Base-by-base conservation (phyloP, 2,888 invertebrate species). In the Zelleria hepariella region DNA sequence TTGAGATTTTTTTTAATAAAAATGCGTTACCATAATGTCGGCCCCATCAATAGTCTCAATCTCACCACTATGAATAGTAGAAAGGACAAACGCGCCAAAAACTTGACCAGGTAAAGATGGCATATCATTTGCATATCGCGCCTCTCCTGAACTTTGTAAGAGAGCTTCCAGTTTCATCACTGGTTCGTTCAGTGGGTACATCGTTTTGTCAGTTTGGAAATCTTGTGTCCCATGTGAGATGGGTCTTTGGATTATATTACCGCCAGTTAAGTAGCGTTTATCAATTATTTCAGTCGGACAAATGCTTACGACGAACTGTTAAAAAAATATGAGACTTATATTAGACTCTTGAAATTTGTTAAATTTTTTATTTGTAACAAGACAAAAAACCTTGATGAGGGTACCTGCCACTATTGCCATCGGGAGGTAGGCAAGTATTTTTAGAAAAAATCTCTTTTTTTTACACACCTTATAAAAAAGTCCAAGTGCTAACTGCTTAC, bases 401-500 rank as follows among this genome's bases (percentile, higher is more conserved):
- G n/a, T n/a, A n/a, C n/a, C n/a, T n/a, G n/a, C n/a, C n/a, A n/a
- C 23, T 54, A 54, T n/a, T 15, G n/a, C n/a, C 15, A 18, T 21
- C n/a, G n/a, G n/a, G n/a, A n/a, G n/a, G n/a, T n/a, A n/a, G n/a
- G n/a, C n/a, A n/a, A n/a, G n/a, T n/a, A n/a, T n/a, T n/a, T n/a
- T n/a, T n/a, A n/a, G n/a, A n/a, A n/a, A n/a, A n/a, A n/a, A n/a
- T n/a, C n/a, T n/a, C n/a, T n/a, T n/a, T n/a, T n/a, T n/a, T n/a
- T 23, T 23, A 58, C 61, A 70, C 75, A 93, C 94, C 91, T 95
- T 96, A 74, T 96, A 97, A 68, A 96, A 93, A 1, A 96, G 81
- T 18, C 93, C 90, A 60, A 93, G 83, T 0, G 95, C 94, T 24
- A 96, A 77, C 56, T 91, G 90, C 69, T 91, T 93, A 21, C 96